phyloP scores from a whole-genome alignment of 2,113 vertebrate species.

The Lethenteron reissneri region DNA sequence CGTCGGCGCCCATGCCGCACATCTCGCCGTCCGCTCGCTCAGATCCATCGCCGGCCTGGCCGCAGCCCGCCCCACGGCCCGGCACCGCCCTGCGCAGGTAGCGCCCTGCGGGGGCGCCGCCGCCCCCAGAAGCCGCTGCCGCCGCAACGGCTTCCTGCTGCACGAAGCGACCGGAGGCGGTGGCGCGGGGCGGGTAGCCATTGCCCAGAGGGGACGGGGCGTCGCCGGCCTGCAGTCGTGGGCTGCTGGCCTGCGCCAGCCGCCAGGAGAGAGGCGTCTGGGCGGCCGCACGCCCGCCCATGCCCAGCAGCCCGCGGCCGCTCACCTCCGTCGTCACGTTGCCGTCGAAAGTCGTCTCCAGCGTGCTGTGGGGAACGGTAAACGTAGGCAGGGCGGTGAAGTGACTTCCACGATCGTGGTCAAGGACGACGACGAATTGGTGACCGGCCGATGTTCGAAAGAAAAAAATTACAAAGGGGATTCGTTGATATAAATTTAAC shows the following conservation, averaged over 20 bases:
- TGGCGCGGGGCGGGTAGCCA: slow-evolving; percentile 38
- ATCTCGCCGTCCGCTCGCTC: slow-evolving; percentile 31
- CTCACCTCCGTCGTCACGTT: slow-evolving; percentile 63
- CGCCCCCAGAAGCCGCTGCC: neutral
- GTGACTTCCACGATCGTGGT: neutral
- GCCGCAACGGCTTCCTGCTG: slow-evolving; percentile 12
- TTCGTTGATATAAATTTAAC: too few species aligned
- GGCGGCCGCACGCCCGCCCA: slow-evolving; percentile 26
- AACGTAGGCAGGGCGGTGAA: neutral
- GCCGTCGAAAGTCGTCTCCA: slow-evolving; percentile 82
- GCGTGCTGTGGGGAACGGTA: slow-evolving; percentile 26
- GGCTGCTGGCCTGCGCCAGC: slow-evolving; percentile 61
- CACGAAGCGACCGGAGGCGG: slow-evolving; percentile 28
- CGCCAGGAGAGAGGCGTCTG: slow-evolving; percentile 63
- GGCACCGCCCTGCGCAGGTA: neutral
- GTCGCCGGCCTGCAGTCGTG: slow-evolving; percentile 78
- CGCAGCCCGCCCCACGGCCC: neutral
- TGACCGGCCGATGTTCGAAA: neutral
- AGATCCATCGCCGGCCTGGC: neutral
- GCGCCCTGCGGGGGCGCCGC: neutral
- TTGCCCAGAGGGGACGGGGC: slow-evolving; percentile 56
- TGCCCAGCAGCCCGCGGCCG: slow-evolving; percentile 57
- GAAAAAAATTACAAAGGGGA: neutral
- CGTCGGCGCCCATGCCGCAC: slow-evolving; percentile 44
- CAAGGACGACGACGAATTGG: neutral